Evolutionary conservation across 2,113 vertebrate species (phyloP), one percentile per base, ranked within the genome.

Genomic region (Mus spicilegus): DNA sequence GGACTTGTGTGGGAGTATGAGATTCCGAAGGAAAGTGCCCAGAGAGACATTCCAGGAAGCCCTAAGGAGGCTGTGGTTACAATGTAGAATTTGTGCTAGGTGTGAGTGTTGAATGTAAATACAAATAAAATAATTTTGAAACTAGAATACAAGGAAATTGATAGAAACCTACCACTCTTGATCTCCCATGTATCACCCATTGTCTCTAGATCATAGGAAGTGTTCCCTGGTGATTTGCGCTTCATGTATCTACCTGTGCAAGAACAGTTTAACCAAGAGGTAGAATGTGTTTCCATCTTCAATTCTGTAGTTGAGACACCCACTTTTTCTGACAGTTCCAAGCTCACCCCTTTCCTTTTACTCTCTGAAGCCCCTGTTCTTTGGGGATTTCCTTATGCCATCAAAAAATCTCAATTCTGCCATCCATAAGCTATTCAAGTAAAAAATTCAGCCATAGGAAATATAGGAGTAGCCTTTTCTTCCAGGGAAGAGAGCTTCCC

Each of bases 61-160:
- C 26, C 4, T 54, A 26, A 91, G 2, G 0, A 87, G 3, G 16
- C 0, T 58, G 56, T 19, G 56, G 56, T 58, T 58, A 58, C 56
- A 58, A 58, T 58, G 16, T 58, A 58, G 56, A 58, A 58, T 58
- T 58, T 17, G 56, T 19, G 56, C 56, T 58, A 19, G 56, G 56
- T 58, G 56, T 58, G 16, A 58, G 3, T 58, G 56, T 19, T 58
- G 56, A 58, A 19, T 58, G 56, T 58, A 58, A 58, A 56, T 16
- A 56, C 16, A 56, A 56, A 58, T 58, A 58, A 17, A 58, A 58
- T 58, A 58, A 58, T 58, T 58, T 42, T 90, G 86, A 89, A 95
- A 81, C 70, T 76, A 87, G 51, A 94, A 42, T 56, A 73, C 69
- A 76, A n/a, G n/a, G 24, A 82, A 65, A 13, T 88, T 88, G 78